Evolutionary conservation across 2,113 vertebrate genomes (phyloP), one percentile per base, ranked within the genome.

Genomic region (Podocnemis expansa): DNA sequence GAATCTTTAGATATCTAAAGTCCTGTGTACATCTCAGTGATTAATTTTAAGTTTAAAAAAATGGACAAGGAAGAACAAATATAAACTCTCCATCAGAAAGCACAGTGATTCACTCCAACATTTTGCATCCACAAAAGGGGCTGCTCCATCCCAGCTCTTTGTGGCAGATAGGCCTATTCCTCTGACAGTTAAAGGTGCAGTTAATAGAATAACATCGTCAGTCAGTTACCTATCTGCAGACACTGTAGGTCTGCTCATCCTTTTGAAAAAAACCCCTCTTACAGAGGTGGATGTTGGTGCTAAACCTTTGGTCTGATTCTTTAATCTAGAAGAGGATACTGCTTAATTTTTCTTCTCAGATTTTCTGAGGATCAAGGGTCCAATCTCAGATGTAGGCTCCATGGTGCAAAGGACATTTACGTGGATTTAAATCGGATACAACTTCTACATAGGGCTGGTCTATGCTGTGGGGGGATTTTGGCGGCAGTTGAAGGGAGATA

Each of bases 321-420:
- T 1, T 2, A 89, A 70, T 4, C 54, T 85, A 29, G 82, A 51
- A 82, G 86, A 95, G 78, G 63, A 82, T 56, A 81, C 60, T 45
- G 17, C 5, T 88, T 86, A 87, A 51, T 78, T n/a, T 24, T 54
- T 85, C 83, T 89, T 91, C 27, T 34, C 24, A 0, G 0, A 41
- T n/a, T 52, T 47, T 79, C 88, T 38, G 82, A 75, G 31, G 1
- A 29, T 79, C 88, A 94, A 52, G 52, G 82, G 94, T 2, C 54
- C 25, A 45, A 38, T 83, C 89, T 91, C 95, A 24, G 43, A 73
- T 25, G 80, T 82, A 87, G 80, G 63, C 85, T 95, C 93, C 76
- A 8, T 88, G 90, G 84, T 56, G 91, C 94, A 95, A 92, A 83
- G 79, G 93, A 52, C 85, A 85, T 86, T 94, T 84, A 84, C 84